Percentiles rank a stretch among this genome's conserved stretches.
These are phyloP conservation scores for Microcebus lehilahytsara DNA, from an alignment of 2,113 vertebrate genomes.

Conservation along the genomic window DNA sequence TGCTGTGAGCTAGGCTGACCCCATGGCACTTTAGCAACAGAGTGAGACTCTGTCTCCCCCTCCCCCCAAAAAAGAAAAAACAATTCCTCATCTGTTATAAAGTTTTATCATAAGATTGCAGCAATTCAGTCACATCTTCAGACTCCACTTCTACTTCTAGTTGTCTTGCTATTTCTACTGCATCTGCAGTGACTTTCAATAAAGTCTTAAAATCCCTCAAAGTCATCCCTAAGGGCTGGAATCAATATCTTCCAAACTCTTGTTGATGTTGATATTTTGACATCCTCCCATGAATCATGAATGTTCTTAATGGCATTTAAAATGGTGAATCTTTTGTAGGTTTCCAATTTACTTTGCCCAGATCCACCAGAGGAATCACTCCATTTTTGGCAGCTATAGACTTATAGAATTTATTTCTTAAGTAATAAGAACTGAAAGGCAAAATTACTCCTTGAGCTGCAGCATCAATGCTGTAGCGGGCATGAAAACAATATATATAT, in stretches of 20 bases:
- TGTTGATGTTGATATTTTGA: not conserved
- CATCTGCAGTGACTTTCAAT: not conserved
- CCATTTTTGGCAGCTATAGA: not conserved
- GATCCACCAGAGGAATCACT: not conserved
- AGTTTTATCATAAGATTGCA: not conserved
- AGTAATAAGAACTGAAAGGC: not conserved
- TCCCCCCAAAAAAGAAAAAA: not conserved
- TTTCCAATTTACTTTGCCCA: not conserved
- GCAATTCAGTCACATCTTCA: not conserved
- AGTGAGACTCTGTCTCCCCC: no score
- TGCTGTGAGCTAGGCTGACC: no score
- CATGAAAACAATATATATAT: not conserved
- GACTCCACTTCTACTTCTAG: not conserved
- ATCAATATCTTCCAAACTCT: not conserved
- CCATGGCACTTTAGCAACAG: no score
- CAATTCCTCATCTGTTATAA: not conserved
- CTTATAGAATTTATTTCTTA: not conserved
- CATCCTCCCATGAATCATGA: not conserved
- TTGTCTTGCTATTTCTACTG: not conserved
- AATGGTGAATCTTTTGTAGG: not conserved
- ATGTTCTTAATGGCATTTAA: not conserved
- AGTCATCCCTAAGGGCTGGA: not conserved
- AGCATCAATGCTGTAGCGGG: not conserved
- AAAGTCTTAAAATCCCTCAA: not conserved
- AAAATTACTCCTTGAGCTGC: not conserved